phyloP scores from a whole-genome alignment of 2,113 vertebrate genomes.

The Saguinus midas region DNA sequence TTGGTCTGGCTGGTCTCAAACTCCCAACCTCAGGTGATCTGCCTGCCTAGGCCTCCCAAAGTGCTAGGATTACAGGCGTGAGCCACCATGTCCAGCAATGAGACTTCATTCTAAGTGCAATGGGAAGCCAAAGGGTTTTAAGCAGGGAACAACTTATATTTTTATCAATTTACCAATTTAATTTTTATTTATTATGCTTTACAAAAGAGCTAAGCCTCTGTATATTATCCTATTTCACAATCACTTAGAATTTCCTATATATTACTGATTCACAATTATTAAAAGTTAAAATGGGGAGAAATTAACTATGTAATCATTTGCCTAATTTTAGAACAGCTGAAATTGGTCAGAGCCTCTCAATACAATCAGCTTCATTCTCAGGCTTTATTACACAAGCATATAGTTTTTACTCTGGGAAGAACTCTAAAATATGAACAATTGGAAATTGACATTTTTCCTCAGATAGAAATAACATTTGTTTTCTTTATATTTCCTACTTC shows the following conservation, averaged over 20 bases:
- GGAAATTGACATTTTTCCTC: not conserved
- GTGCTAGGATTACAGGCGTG: too few relatives aligned
- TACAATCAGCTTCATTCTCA: not conserved
- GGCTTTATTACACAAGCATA: not conserved
- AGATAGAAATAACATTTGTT: slow-evolving; percentile 8
- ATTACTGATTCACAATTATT: not conserved
- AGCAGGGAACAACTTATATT: not conserved
- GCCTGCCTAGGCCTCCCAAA: too few relatives aligned
- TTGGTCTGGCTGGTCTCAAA: too few relatives aligned
- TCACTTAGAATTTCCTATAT: not conserved
- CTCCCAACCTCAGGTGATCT: too few relatives aligned
- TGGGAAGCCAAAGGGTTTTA: not conserved
- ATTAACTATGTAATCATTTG: slow-evolving; percentile 30
- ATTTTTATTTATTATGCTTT: not conserved
- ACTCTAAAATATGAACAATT: slow-evolving; percentile 35
- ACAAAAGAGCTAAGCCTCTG: not conserved
- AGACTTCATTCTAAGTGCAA: not conserved
- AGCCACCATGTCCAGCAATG: not conserved
- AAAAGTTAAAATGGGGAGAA: slow-evolving; percentile 30
- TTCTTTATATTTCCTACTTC: not conserved
- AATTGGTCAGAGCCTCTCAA: slow-evolving; percentile 25
- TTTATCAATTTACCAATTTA: not conserved
- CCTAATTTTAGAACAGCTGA: not conserved
- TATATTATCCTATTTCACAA: slow-evolving; percentile 16
- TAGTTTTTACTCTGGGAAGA: not conserved